Conservation (phyloP, 2,797 vertebrate genomes). For the Phrynocephalus vlangalii region DNA sequence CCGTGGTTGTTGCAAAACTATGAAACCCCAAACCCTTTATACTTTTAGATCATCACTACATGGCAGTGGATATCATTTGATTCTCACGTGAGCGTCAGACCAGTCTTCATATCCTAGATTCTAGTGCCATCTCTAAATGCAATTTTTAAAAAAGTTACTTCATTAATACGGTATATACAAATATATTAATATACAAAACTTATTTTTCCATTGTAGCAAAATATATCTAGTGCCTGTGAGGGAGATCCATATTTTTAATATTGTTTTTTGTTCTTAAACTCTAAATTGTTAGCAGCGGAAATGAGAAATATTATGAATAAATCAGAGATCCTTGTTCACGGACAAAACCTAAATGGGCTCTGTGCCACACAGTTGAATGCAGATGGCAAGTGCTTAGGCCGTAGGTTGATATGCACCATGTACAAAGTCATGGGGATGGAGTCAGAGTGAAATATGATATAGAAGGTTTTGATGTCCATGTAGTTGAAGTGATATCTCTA, state of each 20-base stretch:
- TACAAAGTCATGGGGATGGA: no score
- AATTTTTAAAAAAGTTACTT: background rate
- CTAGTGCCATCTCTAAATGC: background rate
- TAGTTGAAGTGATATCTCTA: background rate
- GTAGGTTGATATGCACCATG: no score
- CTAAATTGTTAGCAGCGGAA: background rate
- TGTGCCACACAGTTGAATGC: background rate
- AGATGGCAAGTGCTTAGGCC: no score
- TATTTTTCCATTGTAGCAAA: background rate
- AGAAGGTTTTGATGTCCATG: no score
- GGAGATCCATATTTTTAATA: background rate
- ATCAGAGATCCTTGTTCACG: background rate
- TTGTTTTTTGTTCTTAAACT: background rate
- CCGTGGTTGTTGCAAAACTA: conserved; percentile 2
- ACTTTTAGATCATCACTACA: background rate
- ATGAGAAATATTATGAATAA: background rate
- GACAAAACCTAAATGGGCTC: background rate
- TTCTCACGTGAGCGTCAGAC: background rate
- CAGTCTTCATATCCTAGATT: background rate
- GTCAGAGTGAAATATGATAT: no score
- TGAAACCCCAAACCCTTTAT: background rate
- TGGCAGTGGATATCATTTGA: background rate
- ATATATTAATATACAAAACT: background rate
- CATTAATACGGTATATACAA: background rate
- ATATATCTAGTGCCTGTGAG: background rate